Evolutionary conservation across 2,888 invertebrate genomes (phyloP).

Genomic region (Rotaria sp.): DNA sequence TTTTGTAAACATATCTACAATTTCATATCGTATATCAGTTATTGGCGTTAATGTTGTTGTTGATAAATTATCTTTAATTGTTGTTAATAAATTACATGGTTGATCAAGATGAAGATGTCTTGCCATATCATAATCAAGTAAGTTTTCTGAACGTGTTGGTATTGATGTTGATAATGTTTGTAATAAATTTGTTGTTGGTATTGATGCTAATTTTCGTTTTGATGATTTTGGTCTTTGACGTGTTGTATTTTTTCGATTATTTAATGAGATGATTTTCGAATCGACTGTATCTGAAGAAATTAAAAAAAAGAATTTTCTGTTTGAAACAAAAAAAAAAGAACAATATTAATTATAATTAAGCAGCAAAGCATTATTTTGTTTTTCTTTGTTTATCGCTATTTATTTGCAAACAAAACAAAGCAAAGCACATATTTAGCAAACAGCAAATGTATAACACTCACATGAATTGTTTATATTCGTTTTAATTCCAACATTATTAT

Average conservation of each 20-base stretch:
- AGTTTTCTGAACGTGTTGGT: neutral
- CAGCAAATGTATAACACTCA: neutral
- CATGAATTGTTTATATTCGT: neutral
- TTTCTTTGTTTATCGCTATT: neutral
- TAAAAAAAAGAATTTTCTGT: neutral
- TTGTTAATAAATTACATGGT: neutral
- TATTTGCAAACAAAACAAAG: neutral
- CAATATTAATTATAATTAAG: neutral
- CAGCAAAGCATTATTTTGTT: neutral
- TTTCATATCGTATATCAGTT: constrained; percentile 21
- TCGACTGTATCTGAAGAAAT: neutral
- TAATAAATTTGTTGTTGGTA: neutral
- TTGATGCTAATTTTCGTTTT: neutral
- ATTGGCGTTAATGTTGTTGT: neutral
- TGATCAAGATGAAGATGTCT: neutral
- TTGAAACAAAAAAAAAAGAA: neutral
- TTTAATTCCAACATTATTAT: neutral
- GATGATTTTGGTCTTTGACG: neutral
- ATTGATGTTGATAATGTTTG: neutral
- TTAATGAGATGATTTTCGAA: neutral
- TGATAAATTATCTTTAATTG: neutral
- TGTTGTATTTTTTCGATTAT: neutral
- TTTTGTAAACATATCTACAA: constrained; percentile 25
- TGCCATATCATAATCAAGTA: neutral
- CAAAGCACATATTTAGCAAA: neutral